These are phyloP conservation scores for Phylloscopus trochilus DNA, from an alignment of 2,113 vertebrate species.

Conservation along the genomic window DNA sequence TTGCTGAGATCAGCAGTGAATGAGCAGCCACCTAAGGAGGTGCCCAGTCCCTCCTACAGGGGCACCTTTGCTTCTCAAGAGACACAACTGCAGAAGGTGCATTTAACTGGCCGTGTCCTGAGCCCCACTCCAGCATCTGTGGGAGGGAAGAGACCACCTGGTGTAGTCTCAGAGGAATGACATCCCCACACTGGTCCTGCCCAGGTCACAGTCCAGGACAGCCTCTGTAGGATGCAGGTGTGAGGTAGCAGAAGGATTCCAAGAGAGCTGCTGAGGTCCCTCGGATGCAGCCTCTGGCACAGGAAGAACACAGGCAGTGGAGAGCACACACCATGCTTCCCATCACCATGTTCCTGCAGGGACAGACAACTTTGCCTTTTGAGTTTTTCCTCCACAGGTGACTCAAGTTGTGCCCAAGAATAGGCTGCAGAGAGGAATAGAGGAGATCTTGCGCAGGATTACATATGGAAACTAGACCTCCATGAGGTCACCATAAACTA, in stretches of 20 bases:
- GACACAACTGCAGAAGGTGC: background rate
- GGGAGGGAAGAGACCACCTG: background rate
- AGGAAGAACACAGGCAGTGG: background rate
- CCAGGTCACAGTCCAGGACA: background rate
- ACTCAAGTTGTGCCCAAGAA: background rate
- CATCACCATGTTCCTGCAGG: background rate
- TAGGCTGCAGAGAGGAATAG: background rate
- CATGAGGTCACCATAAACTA: background rate
- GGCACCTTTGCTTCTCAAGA: background rate
- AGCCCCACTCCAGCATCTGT: background rate
- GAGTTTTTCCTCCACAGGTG: background rate
- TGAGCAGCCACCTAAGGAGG: background rate
- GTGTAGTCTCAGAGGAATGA: background rate
- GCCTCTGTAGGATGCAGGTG: background rate
- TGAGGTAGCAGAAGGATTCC: background rate
- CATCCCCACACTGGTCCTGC: background rate
- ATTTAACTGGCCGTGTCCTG: accelerated
- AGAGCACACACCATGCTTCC: accelerated
- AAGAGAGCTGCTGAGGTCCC: background rate
- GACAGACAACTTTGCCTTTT: background rate
- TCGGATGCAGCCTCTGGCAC: background rate
- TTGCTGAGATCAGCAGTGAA: background rate
- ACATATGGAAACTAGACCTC: background rate
- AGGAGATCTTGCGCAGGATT: background rate
- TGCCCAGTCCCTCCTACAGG: background rate